Evolutionary conservation across 2,113 vertebrate genomes (phyloP).

Genomic region (Albula goreensis): DNA sequence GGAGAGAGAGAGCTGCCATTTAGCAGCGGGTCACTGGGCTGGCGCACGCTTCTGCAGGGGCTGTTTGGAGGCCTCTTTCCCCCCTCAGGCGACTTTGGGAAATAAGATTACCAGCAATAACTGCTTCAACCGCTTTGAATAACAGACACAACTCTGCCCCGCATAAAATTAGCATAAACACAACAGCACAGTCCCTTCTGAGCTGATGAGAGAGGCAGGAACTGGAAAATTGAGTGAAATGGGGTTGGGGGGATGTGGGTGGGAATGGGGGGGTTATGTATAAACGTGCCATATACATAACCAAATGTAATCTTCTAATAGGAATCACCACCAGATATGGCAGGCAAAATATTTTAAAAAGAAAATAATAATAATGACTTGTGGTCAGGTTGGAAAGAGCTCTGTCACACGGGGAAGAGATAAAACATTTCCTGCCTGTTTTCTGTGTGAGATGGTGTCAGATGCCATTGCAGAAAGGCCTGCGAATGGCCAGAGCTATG

Average conservation of each 20-base stretch:
- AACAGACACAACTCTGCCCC: constrained; percentile 86
- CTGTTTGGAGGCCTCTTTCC: constrained; percentile 74
- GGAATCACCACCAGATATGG: constrained; percentile 31
- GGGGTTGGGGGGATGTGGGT: constrained; percentile 63
- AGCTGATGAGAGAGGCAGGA: constrained; percentile 72
- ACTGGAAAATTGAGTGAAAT: constrained; percentile 80
- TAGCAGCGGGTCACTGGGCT: constrained; percentile 80
- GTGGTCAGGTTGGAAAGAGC: background rate
- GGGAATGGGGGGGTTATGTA: constrained; percentile 44
- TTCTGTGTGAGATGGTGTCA: background rate
- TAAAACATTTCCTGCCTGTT: constrained; percentile 18
- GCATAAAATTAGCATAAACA: constrained; percentile 85
- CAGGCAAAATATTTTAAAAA: background rate
- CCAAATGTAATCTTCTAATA: constrained; percentile 41
- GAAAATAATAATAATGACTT: background rate
- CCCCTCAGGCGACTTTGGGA: constrained; percentile 79
- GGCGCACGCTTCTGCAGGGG: constrained; percentile 81
- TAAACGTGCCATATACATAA: constrained; percentile 60
- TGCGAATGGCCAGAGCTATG: too few species aligned
- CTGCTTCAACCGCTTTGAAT: constrained; percentile 85
- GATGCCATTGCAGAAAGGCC: background rate
- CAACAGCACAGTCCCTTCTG: constrained; percentile 74
- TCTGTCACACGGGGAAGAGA: constrained; percentile 22
- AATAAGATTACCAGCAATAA: constrained; percentile 94
- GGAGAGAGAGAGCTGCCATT: constrained; percentile 78